Evolutionary conservation across 2,113 vertebrate genomes (phyloP).

Genomic region (Ammospiza nelsoni): DNA sequence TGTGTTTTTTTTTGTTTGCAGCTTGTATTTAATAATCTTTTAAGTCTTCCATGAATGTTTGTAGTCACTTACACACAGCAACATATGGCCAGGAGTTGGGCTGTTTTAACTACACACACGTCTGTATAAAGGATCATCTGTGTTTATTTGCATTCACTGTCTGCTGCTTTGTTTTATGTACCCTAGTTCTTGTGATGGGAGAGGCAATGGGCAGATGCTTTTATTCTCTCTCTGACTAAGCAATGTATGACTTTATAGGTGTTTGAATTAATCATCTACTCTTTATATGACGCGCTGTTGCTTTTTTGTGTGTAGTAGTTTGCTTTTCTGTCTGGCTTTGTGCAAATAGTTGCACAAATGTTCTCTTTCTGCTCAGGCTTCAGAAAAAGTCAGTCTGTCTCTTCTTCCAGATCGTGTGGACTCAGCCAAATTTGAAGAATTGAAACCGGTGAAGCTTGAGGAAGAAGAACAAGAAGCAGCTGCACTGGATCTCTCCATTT

Average conservation of each 20-base stretch:
- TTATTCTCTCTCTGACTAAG: neutral
- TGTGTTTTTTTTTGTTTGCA: neutral
- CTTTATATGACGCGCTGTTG: neutral
- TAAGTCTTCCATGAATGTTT: neutral
- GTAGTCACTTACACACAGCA: neutral
- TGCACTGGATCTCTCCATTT: slow-evolving; percentile 76
- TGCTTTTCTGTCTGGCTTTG: neutral
- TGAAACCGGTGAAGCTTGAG: slow-evolving; percentile 75
- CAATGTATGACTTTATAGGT: neutral
- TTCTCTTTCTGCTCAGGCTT: neutral
- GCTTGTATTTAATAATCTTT: neutral
- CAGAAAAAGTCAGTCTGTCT: neutral
- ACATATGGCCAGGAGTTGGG: neutral
- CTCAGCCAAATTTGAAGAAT: slow-evolving; percentile 75
- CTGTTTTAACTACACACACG: neutral
- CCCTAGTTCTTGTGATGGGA: neutral
- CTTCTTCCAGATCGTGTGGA: slow-evolving; percentile 69
- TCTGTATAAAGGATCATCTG: neutral
- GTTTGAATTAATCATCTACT: neutral
- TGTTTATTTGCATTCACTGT: neutral
- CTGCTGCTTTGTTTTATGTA: neutral
- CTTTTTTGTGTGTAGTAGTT: neutral
- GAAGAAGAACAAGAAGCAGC: slow-evolving; percentile 70
- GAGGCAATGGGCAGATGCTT: neutral
- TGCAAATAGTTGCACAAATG: neutral